Evolutionary conservation across 2,113 vertebrate genomes (phyloP), one percentile per base, ranked within the genome.

Genomic region (Ciconia boyciana): DNA sequence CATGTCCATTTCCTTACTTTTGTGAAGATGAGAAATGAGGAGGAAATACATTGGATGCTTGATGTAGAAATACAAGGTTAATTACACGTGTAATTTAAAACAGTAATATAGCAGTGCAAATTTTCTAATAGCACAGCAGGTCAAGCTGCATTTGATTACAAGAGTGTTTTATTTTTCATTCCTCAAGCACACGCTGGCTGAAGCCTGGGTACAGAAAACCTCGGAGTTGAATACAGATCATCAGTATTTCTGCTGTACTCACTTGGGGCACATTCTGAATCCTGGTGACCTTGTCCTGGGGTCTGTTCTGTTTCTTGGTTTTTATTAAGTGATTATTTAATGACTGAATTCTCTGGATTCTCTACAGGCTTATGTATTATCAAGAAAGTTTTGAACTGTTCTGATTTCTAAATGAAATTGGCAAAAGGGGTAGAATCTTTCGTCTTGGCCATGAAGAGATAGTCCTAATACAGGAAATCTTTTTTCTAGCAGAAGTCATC

Each of bases 171-270:
- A 0, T 66, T 96, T 97, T 94, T 90, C 32, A 49, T 96, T 98
- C 87, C 96, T 93, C 39, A 96, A 99, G 99, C 99, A 99, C 96
- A 98, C 95, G 1, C 98, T 99, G 93, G 99, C 99, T 74, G 99
- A 99, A 94, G 98, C 99, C 74, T 99, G 99, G 99, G 99, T 99
- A 49, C 99, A 98, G 98, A 99, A 99, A 91, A 99, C 99, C 41
- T 99, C 99, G 2, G 99, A 99, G 97, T 97, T 99, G 99, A 84
- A 99, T 93, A 99, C 98, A 14, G 98, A 98, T 94, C 99, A 98
- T 92, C 99, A 99, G 70, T 99, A 99, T 91, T 99, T 99, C 98
- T 99, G 99, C 97, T 98, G 98, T 3, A 99, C 99, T 44, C 99
- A 99, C 96, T 93, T 99, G 97, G 99, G 99, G 3, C 99, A 99